Evolutionary conservation across 2,113 vertebrate genomes (phyloP), one percentile per base, ranked within the genome.

Genomic region (Orcinus orca): DNA sequence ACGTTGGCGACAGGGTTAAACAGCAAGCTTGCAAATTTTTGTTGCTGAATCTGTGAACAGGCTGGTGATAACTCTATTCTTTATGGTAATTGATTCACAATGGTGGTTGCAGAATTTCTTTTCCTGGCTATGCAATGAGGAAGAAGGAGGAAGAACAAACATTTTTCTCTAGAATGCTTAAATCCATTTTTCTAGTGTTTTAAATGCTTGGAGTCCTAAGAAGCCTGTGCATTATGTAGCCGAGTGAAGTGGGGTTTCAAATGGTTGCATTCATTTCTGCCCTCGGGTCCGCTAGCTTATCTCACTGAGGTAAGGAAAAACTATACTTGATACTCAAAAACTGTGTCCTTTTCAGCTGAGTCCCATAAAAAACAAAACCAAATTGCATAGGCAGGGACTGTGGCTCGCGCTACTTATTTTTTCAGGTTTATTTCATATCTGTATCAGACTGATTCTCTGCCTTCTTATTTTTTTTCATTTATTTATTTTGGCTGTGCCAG

Each of bases 11-110:
- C 63, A 89, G 88, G 47, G 23, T 29, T 67, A 83, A 97, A 91
- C 18, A 96, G 65, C 84, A 97, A 96, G 76, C 60, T 92, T 88
- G 80, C 60, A 88, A 21, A 76, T 71, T 94, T 95, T 95, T 77
- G 62, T 94, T 93, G 77, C 87, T 87, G 74, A 81, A 55, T 92
- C 36, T 95, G 36, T 80, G 76, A 88, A 70, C 65, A 88, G 63
- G 31, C 21, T 71, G 26, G 25, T 26, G 9, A 71, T 83, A 67
- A 76, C 3, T 36, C 10, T 81, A 2, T 93, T 96, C 62, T 87
- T 92, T 97, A 81, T 87, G 47, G 17, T 81, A 60, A 93, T 55
- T 2, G 31, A 63, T 23, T 96, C 50, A 95, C 21, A 62, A 6
- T 76, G 18, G n/a, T 8, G 0, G 31, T 38, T 71, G 47, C 13